phyloP scores from a whole-genome alignment of 2,113 vertebrate genomes.

The Mustela nigripes region DNA sequence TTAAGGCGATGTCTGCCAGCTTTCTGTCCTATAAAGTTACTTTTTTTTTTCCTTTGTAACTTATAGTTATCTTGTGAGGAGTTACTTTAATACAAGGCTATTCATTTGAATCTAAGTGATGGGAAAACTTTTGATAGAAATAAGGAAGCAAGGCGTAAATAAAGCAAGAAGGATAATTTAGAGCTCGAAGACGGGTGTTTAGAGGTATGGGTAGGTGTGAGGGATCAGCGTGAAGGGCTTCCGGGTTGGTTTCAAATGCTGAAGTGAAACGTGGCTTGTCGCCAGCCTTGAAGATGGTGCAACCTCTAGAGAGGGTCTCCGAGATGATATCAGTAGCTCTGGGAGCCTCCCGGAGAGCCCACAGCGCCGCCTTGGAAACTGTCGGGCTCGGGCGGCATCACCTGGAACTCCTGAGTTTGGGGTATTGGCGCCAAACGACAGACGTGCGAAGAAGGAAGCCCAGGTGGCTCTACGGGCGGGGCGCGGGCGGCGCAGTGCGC shows the following conservation, averaged over 20 bases:
- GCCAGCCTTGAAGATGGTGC: not conserved
- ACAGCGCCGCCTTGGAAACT: not conserved
- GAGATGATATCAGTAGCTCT: not conserved
- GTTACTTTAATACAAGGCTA: not conserved
- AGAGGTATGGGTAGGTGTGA: not conserved
- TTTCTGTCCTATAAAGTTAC: not conserved
- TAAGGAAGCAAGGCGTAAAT: not conserved
- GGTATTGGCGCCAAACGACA: not conserved
- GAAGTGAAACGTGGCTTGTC: not conserved
- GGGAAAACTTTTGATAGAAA: not conserved
- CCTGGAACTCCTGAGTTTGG: fast-evolving
- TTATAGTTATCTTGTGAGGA: not conserved
- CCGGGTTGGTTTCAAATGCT: not conserved
- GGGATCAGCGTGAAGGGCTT: not conserved
- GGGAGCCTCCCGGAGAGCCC: not conserved
- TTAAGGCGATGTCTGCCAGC: not conserved
- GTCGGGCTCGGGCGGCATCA: fast-evolving
- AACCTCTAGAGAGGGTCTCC: not conserved
- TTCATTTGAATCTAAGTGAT: not conserved
- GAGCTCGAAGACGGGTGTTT: not conserved
- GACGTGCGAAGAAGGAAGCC: not conserved
- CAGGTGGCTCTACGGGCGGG: fast-evolving
- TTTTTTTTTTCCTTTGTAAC: not conserved
- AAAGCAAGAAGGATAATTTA: not conserved
- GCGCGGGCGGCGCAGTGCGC: not conserved